A percentile compares a stretch with the other conserved stretches of the same genome.
Evolutionary conservation across 2,113 vertebrate species (phyloP).

Genomic region (Takifugu flavidus): DNA sequence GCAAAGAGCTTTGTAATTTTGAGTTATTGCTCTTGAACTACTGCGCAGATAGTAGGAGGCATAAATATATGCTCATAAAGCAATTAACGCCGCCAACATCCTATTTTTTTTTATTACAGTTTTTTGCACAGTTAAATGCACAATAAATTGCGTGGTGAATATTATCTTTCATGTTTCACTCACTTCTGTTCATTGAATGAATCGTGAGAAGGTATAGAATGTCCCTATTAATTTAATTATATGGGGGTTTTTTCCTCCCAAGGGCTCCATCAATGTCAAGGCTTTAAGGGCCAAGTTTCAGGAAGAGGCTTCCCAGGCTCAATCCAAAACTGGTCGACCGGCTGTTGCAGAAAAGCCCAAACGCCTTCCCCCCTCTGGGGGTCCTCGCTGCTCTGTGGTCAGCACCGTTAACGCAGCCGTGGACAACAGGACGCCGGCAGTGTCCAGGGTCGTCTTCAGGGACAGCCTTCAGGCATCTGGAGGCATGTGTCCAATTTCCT

Average conservation of each 20-base stretch:
- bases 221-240: not conserved
- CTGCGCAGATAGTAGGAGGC: no score
- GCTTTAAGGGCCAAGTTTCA: constrained; percentile 76
- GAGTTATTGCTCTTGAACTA: no score
- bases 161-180: no score
- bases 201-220: not conserved
- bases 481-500: constrained; percentile 49
- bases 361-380: constrained; percentile 43
- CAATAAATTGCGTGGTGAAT: no score
- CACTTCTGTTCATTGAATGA: no score
- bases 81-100: no score
- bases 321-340: constrained; percentile 50
- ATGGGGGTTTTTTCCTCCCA: constrained; percentile 8
- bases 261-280: constrained; percentile 61
- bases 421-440: constrained; percentile 40
- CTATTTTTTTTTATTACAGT: no score
- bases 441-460: constrained; percentile 54
- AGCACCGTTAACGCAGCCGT: constrained; percentile 17
- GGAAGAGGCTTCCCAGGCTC: constrained; percentile 56
- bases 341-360: constrained; percentile 70
- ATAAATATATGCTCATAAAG: no score
- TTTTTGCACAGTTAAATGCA: no score
- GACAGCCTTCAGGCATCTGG: constrained; percentile 45
- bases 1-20: not conserved
- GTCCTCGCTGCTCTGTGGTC: constrained; percentile 36